phyloP scores from a whole-genome alignment of 2,113 vertebrate species.

The Clinocottus analis region DNA sequence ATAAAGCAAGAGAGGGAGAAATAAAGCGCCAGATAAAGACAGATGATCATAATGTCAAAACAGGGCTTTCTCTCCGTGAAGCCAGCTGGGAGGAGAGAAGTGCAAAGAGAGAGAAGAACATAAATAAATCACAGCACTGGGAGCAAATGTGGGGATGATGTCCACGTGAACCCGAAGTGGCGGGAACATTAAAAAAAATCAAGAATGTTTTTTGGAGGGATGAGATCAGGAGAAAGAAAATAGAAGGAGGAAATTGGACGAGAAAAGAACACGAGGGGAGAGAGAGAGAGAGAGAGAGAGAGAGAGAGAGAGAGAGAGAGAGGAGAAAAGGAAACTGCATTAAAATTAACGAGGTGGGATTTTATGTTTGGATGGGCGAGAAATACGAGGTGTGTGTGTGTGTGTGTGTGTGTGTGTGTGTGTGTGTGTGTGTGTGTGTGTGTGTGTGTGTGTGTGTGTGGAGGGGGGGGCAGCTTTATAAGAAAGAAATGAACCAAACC shows the following conservation, averaged over 20 bases:
- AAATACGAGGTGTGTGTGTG: neutral
- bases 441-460: too few relatives aligned
- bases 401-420: too few relatives aligned
- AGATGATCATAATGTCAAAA: slow-evolving; percentile 35
- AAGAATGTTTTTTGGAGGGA: neutral
- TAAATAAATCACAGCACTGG: slow-evolving; percentile 58
- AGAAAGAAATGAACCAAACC: slow-evolving; percentile 18
- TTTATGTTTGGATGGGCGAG: neutral
- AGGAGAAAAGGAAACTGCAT: neutral
- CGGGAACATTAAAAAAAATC: slow-evolving; percentile 21
- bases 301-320: neutral
- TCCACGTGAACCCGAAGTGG: slow-evolving; percentile 46
- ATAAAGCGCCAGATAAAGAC: slow-evolving; percentile 47
- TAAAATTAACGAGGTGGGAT: neutral
- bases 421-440: too few relatives aligned
- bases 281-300: neutral
- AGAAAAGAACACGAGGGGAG: slow-evolving; percentile 4
- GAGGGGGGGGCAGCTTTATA: neutral
- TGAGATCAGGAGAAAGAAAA: slow-evolving; percentile 11
- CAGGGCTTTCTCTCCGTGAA: slow-evolving; percentile 18
- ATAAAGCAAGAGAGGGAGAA: slow-evolving; percentile 12
- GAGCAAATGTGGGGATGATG: slow-evolving; percentile 66
- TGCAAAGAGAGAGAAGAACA: neutral
- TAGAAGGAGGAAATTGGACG: slow-evolving; percentile 28
- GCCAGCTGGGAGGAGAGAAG: neutral